Base-by-base conservation (phyloP, 2,888 invertebrate species). In the Congeria kusceri region DNA sequence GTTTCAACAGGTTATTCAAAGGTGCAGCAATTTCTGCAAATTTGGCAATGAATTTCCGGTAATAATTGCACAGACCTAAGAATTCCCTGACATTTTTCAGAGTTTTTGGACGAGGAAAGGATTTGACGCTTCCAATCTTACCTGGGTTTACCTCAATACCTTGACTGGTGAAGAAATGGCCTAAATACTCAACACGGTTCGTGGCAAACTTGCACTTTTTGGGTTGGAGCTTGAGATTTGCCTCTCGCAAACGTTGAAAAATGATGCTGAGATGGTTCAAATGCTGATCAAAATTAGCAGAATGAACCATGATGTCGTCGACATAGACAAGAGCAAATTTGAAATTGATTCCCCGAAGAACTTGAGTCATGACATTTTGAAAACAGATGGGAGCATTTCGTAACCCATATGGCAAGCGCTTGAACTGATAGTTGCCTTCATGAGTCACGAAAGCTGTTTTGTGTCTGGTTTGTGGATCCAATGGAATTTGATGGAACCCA, bases 301-400 rank as follows among this genome's bases (percentile, higher is more conserved):
- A 73, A 53, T 76, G 73, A 7, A 77, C 62, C 9, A 85, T 23
- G 0, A 86, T 76, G 59, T 86, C 86, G 66, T 87, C 87, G 18
- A 86, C 63, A 69, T 86, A 86, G 5, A 76, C 70, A 9, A 86
- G 47, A 3, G 68, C 69, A 57, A 66, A 82, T 68, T 84, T 84
- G 67, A 72, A 85, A n/a, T 80, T 78, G 0, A 76, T 56, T 18
- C 61, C 61, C 23, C 27, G 25, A 3, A 76, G 69, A n/a, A 72
- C 68, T 0, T 44, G 23, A 3, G 65, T 11, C 80, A 80, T 80
- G 18, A 68, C 67, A 25, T 29, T 18, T 27, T 68, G 66, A 65
- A 83, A 69, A 9, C 72, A 59, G 23, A 75, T 61, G 3, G 80
- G 75, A 2, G 68, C 71, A 61, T 72, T 71, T 0, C 70, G 29